Base-by-base conservation (phyloP, 2,113 vertebrate species). In the Ceuthmochares aereus region DNA sequence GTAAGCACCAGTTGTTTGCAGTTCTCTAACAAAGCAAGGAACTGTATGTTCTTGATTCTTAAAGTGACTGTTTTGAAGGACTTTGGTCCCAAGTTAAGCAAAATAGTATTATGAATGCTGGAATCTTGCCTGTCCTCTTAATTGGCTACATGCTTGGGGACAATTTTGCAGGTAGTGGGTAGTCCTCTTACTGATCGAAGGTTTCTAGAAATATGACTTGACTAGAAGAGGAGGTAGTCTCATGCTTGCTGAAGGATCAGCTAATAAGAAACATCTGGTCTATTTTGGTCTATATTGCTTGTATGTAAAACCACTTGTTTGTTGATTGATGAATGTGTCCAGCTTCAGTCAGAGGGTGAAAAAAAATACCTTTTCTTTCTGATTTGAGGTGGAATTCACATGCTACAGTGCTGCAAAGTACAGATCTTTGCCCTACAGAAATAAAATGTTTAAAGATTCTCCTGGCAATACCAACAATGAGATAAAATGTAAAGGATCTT, bases 1-100 rank as follows among this genome's bases (percentile, higher is more conserved):
- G 99, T 99, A 95, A 97, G 97, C 5, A 27, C 9, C 13, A 12
- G 18, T 43, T 15, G 37, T 30, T 82, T 62, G 67, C 14, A 74
- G 2, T 67, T 77, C 30, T 25, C 25, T 81, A n/a, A 52, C 21
- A 86, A 77, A 67, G 12, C 22, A 45, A 76, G 32, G 27, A 5
- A n/a, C 8, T 10, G 3, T 10, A 10, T 42, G 15, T 7, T 77
- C 49, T 68, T 94, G 14, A 7, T 70, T 27, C 32, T 74, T 85
- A 25, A 13, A 14, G 7, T 16, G 10, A 9, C 64, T 68, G 1
- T n/a, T 73, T 58, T 58, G 34, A 80, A 83, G 22, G 42, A 29
- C 79, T 85, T 40, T 21, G 12, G 13, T 75, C 30, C 85, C 17
- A 20, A 26, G 12, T 56, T 79, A 32, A 76, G 43, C 20, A 7